A percentile compares a stretch with the other conserved stretches of the same genome.
phyloP scores from a whole-genome alignment of 2,888 invertebrate genomes.

The Tortricodes alternella region DNA sequence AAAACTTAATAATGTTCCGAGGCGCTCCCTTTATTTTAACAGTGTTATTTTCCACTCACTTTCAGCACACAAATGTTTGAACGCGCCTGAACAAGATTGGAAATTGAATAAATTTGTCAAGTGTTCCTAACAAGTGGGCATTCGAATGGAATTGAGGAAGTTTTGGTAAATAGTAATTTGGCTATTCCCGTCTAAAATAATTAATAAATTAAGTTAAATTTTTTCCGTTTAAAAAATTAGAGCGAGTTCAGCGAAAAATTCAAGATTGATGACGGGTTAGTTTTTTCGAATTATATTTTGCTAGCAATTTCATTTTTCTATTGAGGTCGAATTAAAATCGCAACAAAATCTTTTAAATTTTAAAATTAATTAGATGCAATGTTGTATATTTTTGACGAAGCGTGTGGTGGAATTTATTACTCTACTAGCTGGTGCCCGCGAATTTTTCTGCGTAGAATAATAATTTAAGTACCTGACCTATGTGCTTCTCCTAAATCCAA shows the following conservation, averaged over 20 bases:
- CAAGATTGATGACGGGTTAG: too few species aligned
- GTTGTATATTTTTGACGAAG: too few species aligned
- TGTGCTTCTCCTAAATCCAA: too few species aligned
- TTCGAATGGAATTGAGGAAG: conserved; percentile 19
- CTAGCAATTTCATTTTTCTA: too few species aligned
- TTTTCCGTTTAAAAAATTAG: conserved; percentile 1
- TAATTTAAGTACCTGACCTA: too few species aligned
- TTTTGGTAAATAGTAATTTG: conserved; percentile 7
- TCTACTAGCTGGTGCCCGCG: too few species aligned
- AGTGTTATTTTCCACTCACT: conserved; percentile 13
- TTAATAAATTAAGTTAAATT: background rate
- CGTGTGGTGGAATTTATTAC: too few species aligned
- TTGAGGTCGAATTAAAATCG: too few species aligned
- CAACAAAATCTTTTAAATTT: too few species aligned
- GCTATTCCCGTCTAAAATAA: conserved; percentile 6
- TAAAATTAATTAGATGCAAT: too few species aligned
- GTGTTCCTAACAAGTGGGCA: conserved; percentile 13
- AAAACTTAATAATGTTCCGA: conserved; percentile 11
- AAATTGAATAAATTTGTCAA: conserved; percentile 23
- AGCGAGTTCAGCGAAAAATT: background rate
- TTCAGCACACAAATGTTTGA: conserved; percentile 13
- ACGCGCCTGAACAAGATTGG: conserved; percentile 17
- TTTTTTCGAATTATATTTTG: too few species aligned
- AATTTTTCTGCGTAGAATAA: too few species aligned
- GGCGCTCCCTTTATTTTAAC: conserved; percentile 4